Evolutionary conservation across 2,797 vertebrate species (phyloP), one percentile per base, ranked within the genome.

Genomic region (Ptychadena robeensis): DNA sequence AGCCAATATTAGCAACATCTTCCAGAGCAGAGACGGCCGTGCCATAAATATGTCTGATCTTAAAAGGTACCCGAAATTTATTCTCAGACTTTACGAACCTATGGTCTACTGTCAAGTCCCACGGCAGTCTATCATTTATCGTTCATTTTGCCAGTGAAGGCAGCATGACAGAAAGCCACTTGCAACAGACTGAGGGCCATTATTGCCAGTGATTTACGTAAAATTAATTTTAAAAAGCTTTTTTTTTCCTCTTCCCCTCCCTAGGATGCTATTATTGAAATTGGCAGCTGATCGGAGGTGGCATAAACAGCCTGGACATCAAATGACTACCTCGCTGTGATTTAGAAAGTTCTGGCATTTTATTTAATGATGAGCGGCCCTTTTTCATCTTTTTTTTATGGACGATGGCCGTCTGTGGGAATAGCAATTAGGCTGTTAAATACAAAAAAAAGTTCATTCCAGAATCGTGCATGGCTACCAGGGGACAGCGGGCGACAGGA

Each of bases 271-370:
- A 68, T 67, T 68, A 59, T 76, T 68, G 72, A 44, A 70, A 34
- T 76, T 82, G 72, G 71, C 80, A 57, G 59, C 31, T 18, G 7
- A 48, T 27, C 8, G n/a, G 25, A 31, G 44, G 27, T 18, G 44
- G 64, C 72, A 57, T 68, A 61, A 59, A 65, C 44, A 61, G 64
- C 48, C 63, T 22, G 40, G 9, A 27, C 40, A 72, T 69, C 72
- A 75, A 18, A 31, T 59, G 6, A 6, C 73, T 68, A 32, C 65
- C 73, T 82, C 35, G 5, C 9, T 3, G 25, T 76, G 81, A 82
- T 82, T 82, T 82, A 82, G 73, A 76, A 76, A 82, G 81, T 82
- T 82, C 66, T 53, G 66, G 18, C 9, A 7, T 73, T 73, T 67
- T 66, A 65, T 73, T 69, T 75, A 68, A 75, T 67, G 40, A 53